Conservation (phyloP, 2,113 vertebrate genomes). For the Catagonus wagneri region DNA sequence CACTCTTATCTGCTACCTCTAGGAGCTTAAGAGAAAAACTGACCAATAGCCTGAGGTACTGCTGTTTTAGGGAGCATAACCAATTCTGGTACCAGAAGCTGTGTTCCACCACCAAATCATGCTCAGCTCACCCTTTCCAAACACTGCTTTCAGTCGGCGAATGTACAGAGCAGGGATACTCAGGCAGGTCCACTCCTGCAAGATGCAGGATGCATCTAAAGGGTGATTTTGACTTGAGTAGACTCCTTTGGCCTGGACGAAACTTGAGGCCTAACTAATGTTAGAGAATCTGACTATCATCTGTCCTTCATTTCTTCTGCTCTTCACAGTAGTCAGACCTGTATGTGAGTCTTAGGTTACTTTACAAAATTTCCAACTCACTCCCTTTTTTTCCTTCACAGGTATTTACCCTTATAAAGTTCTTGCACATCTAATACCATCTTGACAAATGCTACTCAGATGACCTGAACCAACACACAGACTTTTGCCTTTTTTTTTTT, state of each 20-base stretch:
- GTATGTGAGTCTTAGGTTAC: not conserved
- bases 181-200: not conserved
- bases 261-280: not conserved
- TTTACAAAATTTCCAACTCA: not conserved
- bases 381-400: not conserved
- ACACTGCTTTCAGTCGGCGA: not conserved
- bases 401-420: not conserved
- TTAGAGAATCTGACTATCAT: not conserved
- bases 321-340: no score
- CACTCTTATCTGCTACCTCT: not conserved
- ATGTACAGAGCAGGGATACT: accelerated
- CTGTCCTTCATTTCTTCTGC: not conserved
- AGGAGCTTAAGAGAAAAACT: not conserved
- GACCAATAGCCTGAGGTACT: not conserved
- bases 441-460: not conserved
- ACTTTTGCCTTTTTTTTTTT: not conserved
- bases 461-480: not conserved
- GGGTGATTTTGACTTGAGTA: not conserved
- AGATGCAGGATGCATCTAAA: not conserved
- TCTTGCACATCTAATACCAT: not conserved
- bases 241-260: not conserved
- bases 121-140: not conserved
- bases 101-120: not conserved
- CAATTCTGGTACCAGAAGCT: accelerated
- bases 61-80: no score